These are phyloP conservation scores for Philopotamus ludificatus DNA, from an alignment of 1,140 invertebrate species.

Conservation along the genomic window DNA sequence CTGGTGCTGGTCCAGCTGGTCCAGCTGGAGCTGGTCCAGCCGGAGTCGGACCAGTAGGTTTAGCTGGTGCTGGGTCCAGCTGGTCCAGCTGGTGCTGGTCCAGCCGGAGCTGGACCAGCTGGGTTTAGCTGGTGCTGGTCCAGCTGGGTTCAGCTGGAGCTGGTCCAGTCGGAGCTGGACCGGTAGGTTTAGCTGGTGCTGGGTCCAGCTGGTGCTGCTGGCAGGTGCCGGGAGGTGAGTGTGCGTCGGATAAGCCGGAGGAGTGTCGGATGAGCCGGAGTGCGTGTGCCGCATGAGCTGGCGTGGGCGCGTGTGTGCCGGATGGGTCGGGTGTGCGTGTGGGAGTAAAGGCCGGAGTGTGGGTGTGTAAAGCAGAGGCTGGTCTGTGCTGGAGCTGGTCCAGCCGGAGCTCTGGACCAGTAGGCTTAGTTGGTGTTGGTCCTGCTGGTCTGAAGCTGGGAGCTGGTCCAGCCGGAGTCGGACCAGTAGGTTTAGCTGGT, in stretches of 20 bases:
- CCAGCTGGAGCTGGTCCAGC: conserved; percentile 28
- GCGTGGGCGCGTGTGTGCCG: not conserved
- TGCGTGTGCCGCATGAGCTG: not conserved
- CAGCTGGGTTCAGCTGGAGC: too few relatives aligned
- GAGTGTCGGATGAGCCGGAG: not conserved
- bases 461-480: too few relatives aligned
- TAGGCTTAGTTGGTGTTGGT: too few relatives aligned
- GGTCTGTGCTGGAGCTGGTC: not conserved
- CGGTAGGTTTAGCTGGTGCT: too few relatives aligned
- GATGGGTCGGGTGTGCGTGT: too few relatives aligned
- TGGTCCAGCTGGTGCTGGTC: not conserved
- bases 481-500: too few relatives aligned
- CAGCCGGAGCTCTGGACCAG: too few relatives aligned
- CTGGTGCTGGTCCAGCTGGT: conserved; percentile 40
- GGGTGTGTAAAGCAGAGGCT: too few relatives aligned
- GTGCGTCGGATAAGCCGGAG: not conserved
- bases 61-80: not conserved
- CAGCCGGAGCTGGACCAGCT: not conserved
- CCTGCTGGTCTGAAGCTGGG: too few relatives aligned
- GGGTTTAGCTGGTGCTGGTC: too few relatives aligned
- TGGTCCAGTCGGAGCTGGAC: too few relatives aligned
- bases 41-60: conserved; percentile 35
- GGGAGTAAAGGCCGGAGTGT: not conserved
- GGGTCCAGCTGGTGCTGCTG: too few relatives aligned
- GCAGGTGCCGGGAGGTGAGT: not conserved